These are phyloP conservation scores for Erebia epiphron DNA, from an alignment of 2,888 invertebrate species.

Conservation along the genomic window DNA sequence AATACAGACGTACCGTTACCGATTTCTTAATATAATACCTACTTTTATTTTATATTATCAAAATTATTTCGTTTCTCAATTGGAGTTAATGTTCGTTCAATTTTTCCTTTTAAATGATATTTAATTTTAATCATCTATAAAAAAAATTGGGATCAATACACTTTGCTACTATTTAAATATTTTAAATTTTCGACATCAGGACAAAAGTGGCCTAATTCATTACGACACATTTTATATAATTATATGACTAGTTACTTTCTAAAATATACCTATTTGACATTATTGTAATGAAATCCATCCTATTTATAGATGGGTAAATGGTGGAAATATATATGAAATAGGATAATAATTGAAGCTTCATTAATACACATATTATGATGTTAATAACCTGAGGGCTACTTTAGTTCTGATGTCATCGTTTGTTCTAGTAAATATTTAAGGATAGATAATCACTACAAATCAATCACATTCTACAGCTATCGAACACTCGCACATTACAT, in stretches of 20 bases:
- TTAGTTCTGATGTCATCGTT: slow-evolving; percentile 35
- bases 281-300: background rate
- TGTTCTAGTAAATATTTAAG: slow-evolving; percentile 44
- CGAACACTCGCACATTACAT: slow-evolving; percentile 81
- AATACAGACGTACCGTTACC: slow-evolving; percentile 40
- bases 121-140: slow-evolving; percentile 21
- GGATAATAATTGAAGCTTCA: background rate
- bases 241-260: background rate
- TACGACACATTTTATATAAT: background rate
- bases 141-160: slow-evolving; percentile 18
- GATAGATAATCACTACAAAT: slow-evolving; percentile 65
- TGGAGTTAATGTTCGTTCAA: slow-evolving; percentile 8
- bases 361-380: background rate
- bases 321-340: background rate
- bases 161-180: slow-evolving; percentile 3
- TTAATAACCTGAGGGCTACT: slow-evolving; percentile 14
- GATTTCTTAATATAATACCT: slow-evolving; percentile 37
- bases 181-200: background rate
- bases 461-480: slow-evolving; percentile 79
- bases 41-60: slow-evolving; percentile 21
- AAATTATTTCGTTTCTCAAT: slow-evolving; percentile 16
- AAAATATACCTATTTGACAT: no score
- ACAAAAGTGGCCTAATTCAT: slow-evolving; percentile 7
- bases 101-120: slow-evolving; percentile 18
- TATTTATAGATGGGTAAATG: background rate